Percentiles rank a stretch among this genome's conserved stretches.
These are phyloP conservation scores for Diadumene lineata DNA, from an alignment of 92 coral and sea anemone genomes.

Conservation along the genomic window DNA sequence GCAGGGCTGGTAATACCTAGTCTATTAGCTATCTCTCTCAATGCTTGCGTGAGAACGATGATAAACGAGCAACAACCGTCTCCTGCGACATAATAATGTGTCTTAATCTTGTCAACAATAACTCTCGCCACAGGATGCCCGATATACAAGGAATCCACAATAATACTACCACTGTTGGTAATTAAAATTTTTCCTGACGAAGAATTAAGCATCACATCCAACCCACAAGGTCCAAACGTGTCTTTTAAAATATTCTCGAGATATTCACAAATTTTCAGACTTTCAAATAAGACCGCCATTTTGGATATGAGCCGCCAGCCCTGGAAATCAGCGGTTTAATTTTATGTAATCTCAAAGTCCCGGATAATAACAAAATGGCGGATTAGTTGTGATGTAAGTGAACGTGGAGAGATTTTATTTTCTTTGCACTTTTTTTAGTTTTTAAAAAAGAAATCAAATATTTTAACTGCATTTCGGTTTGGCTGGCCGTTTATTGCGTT, in stretches of 20 bases:
- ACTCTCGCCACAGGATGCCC: slow-evolving; percentile 65
- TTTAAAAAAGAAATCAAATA: neutral
- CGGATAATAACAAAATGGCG: slow-evolving; percentile 47
- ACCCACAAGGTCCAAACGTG: slow-evolving; percentile 97
- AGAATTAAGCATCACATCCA: slow-evolving; percentile 75
- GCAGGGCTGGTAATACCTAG: slow-evolving; percentile 9
- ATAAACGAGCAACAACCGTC: slow-evolving; percentile 84
- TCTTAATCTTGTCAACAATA: slow-evolving; percentile 60
- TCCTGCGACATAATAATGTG: slow-evolving; percentile 59
- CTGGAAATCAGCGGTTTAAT: neutral
- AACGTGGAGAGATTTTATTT: neutral
- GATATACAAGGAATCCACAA: slow-evolving; percentile 69
- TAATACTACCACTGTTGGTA: slow-evolving; percentile 77
- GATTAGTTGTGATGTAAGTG: neutral
- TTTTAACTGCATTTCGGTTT: neutral
- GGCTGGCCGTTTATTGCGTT: neutral
- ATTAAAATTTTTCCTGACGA: slow-evolving; percentile 85
- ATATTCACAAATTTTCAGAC: slow-evolving; percentile 56
- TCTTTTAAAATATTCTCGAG: slow-evolving; percentile 62
- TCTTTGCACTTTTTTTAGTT: neutral
- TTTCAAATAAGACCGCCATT: slow-evolving; percentile 73
- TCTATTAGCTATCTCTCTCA: slow-evolving; percentile 45
- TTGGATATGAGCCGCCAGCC: slow-evolving; percentile 34
- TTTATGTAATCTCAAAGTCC: neutral
- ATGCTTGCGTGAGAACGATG: slow-evolving; percentile 57